A percentile compares a stretch with the other conserved stretches of the same genome.
These are phyloP conservation scores for Mesochorus sp. DNA, from an alignment of 2,888 invertebrate species.

Conservation along the genomic window DNA sequence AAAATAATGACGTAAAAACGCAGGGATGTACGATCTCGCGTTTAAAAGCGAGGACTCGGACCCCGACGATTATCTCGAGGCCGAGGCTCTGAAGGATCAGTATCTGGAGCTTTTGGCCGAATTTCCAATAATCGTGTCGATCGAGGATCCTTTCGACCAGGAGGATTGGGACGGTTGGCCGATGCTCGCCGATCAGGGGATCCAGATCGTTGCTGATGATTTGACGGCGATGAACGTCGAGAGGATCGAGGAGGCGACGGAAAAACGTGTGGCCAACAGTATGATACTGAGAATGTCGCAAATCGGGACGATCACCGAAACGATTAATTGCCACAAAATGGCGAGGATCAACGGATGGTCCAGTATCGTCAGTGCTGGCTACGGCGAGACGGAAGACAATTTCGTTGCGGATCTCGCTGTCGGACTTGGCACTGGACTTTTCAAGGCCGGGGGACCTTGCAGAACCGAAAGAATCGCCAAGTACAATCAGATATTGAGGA, in stretches of 20 bases:
- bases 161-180: constrained; percentile 79
- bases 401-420: constrained; percentile 77
- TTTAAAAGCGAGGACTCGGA: constrained; percentile 77
- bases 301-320: constrained; percentile 76
- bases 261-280: constrained; percentile 73
- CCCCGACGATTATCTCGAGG: constrained; percentile 73
- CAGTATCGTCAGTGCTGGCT: constrained; percentile 70
- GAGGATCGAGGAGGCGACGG: constrained; percentile 75
- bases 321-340: constrained; percentile 73
- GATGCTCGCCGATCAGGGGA: constrained; percentile 68
- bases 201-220: constrained; percentile 76
- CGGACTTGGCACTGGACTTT: constrained; percentile 74
- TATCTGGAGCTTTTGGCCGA: constrained; percentile 72
- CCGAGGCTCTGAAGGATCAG: constrained; percentile 71
- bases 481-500: constrained; percentile 78
- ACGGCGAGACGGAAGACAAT: constrained; percentile 77
- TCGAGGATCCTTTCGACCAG: constrained; percentile 78
- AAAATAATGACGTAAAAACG: not conserved
- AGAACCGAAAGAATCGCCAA: constrained; percentile 74
- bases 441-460: constrained; percentile 77
- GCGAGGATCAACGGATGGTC: constrained; percentile 74
- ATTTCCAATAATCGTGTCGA: constrained; percentile 73
- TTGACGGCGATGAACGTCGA: constrained; percentile 75
- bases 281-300: constrained; percentile 74
- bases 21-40: constrained; percentile 75